These are phyloP conservation scores for Thaumatotibia leucotreta DNA, from an alignment of 1,140 invertebrate genomes.

Conservation along the genomic window DNA sequence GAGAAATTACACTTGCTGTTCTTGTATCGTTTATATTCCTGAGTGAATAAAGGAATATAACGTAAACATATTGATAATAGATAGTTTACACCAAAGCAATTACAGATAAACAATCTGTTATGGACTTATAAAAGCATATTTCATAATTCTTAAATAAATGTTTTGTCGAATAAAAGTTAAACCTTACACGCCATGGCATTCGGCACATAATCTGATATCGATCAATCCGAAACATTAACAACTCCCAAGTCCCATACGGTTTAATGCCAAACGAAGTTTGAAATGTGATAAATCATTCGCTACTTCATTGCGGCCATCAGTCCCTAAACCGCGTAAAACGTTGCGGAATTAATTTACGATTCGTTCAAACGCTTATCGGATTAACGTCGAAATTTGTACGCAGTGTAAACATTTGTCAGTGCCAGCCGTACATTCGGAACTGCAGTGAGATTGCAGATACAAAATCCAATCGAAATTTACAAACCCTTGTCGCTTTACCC, in stretches of 20 bases:
- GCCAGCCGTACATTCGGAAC: constrained; percentile 54
- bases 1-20: background rate
- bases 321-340: constrained; percentile 24
- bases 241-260: constrained; percentile 33
- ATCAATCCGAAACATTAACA: constrained; percentile 54
- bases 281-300: constrained; percentile 57
- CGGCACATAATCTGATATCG: constrained; percentile 22
- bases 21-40: background rate
- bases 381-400: constrained; percentile 69
- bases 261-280: constrained; percentile 44
- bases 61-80: background rate
- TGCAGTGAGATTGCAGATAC: constrained; percentile 67
- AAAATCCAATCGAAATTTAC: constrained; percentile 68
- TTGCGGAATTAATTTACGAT: constrained; percentile 33
- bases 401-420: constrained; percentile 68
- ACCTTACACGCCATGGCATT: constrained; percentile 17
- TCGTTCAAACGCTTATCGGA: constrained; percentile 39
- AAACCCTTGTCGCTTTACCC: constrained; percentile 63
- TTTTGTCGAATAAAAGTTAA: background rate
- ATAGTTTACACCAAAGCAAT: too few relatives aligned
- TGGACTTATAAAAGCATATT: background rate
- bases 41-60: background rate
- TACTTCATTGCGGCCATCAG: constrained; percentile 34
- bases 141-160: background rate
- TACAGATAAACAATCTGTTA: background rate